phyloP scores from a whole-genome alignment of 2,113 vertebrate species.

The Otocyon megalotis region DNA sequence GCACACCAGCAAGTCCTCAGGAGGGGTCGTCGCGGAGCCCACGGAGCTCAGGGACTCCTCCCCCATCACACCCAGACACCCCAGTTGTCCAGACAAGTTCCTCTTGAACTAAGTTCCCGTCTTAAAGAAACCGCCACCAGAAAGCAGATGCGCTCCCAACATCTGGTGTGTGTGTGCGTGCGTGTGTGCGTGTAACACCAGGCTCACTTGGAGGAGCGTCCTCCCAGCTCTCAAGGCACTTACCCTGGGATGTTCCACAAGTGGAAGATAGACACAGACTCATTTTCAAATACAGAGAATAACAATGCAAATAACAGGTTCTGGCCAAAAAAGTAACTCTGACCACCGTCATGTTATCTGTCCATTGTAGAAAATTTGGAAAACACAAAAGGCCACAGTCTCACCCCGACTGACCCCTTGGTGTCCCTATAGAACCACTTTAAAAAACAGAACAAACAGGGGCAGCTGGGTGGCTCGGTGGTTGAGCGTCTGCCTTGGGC shows the following conservation, averaged over 20 bases:
- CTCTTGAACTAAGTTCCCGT: not conserved
- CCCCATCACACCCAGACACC: not conserved
- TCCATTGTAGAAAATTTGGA: not conserved
- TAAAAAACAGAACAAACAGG: too few relatives aligned
- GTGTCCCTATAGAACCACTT: accelerated
- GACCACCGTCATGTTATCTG: not conserved
- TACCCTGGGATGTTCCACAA: not conserved
- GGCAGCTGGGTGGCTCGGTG: too few relatives aligned
- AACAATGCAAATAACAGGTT: not conserved
- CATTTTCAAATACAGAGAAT: not conserved
- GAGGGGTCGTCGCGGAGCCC: not conserved
- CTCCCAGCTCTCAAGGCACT: not conserved
- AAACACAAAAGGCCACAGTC: not conserved
- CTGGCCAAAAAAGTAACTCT: too few relatives aligned
- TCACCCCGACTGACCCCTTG: accelerated
- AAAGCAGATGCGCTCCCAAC: too few relatives aligned
- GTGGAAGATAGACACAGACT: not conserved
- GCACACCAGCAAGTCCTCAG: not conserved
- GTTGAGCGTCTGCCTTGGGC: too few relatives aligned
- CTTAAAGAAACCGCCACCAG: not conserved
- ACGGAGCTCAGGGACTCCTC: not conserved
- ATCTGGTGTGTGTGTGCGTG: accelerated
- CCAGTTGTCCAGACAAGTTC: not conserved
- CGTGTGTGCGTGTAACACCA: not conserved
- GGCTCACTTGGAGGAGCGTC: accelerated